Percentiles rank a stretch among this genome's conserved stretches.
phyloP scores from a whole-genome alignment of 2,113 vertebrate species.

The Cinclus mexicanus region DNA sequence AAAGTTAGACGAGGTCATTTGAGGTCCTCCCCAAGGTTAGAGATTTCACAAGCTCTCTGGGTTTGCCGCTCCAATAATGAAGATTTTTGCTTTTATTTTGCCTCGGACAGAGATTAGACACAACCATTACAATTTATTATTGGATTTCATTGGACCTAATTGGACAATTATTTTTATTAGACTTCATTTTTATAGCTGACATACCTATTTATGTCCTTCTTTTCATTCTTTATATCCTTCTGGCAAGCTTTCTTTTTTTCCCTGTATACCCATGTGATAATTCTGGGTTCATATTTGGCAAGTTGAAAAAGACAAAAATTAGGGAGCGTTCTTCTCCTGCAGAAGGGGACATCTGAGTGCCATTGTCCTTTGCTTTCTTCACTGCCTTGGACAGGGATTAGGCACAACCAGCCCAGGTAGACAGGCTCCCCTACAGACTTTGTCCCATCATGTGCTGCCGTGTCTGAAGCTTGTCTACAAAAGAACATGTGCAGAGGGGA shows the following conservation, averaged over 20 bases:
- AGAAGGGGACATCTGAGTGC: not conserved
- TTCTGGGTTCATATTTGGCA: not conserved
- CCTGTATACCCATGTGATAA: not conserved
- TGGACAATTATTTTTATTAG: not conserved
- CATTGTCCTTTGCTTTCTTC: not conserved
- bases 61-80: not conserved
- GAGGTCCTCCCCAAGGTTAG: not conserved
- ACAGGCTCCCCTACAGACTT: not conserved
- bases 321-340: not conserved
- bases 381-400: not conserved
- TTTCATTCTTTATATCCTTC: not conserved
- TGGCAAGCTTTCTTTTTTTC: not conserved
- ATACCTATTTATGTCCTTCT: not conserved
- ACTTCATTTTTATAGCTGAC: not conserved
- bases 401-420: not conserved
- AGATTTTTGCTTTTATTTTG: not conserved
- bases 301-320: not conserved
- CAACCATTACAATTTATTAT: not conserved
- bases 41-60: not conserved
- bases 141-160: not conserved
- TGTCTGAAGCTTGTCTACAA: not conserved
- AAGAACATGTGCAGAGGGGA: not conserved
- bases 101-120: too few species aligned
- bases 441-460: not conserved
- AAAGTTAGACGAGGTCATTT: not conserved